phyloP scores from a whole-genome alignment of 2,113 vertebrate genomes.

The Pteruthius melanotis region DNA sequence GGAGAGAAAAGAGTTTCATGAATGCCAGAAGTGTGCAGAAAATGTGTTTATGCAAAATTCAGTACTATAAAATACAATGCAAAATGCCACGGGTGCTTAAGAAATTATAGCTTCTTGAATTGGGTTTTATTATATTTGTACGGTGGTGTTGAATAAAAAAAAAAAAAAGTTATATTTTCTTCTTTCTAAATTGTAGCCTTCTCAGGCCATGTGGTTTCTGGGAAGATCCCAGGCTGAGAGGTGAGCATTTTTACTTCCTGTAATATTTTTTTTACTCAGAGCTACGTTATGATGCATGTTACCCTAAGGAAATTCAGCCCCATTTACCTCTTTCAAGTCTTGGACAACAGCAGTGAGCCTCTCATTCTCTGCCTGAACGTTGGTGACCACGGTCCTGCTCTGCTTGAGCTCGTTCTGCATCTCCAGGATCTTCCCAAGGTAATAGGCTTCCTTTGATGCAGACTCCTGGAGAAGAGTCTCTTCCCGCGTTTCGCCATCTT shows the following conservation, averaged over 20 bases:
- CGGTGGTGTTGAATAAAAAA: background rate
- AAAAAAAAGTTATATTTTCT: background rate
- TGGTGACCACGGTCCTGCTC: constrained; percentile 83
- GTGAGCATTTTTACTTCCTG: background rate
- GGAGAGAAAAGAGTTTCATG: background rate
- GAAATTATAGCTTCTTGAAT: background rate
- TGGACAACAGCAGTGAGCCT: constrained; percentile 81
- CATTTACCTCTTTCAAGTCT: constrained; percentile 89
- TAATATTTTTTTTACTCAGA: background rate
- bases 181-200: background rate
- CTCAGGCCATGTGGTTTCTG: background rate
- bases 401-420: constrained; percentile 89
- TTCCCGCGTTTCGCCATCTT: constrained; percentile 93
- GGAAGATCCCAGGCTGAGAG: background rate
- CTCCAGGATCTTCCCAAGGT: constrained; percentile 87
- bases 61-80: background rate
- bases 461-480: constrained; percentile 95
- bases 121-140: background rate
- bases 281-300: background rate
- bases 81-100: background rate
- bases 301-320: background rate
- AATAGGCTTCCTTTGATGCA: constrained; percentile 94
- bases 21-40: background rate
- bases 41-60: background rate
- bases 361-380: constrained; percentile 88